Conservation (phyloP, 2,888 invertebrate genomes). For the Hyposoter didymator region DNA sequence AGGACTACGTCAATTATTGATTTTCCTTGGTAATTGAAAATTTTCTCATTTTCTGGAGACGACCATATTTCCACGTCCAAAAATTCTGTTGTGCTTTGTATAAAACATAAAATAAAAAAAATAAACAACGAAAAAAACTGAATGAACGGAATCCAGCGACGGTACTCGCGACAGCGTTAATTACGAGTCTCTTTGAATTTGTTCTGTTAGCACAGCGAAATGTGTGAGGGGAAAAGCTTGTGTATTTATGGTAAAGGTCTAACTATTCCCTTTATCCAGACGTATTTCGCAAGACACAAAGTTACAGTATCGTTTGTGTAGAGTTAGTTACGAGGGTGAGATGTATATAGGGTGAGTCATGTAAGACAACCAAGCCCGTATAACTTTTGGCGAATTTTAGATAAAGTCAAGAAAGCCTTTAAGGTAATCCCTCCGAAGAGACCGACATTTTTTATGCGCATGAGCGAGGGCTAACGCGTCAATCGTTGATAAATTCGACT, state of each 20-base stretch:
- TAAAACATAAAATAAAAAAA: not conserved
- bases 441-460: not conserved
- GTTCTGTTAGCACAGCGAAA: not conserved
- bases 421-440: not conserved
- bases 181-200: constrained; percentile 28
- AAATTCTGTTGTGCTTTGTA: not conserved
- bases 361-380: not conserved
- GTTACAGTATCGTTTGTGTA: constrained; percentile 39
- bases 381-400: not conserved
- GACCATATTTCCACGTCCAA: not conserved
- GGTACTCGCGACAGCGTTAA: constrained; percentile 9
- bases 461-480: not conserved
- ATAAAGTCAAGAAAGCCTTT: not conserved
- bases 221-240: constrained; percentile 12
- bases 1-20: not conserved
- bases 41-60: not conserved
- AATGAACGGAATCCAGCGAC: constrained; percentile 3
- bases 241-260: constrained; percentile 27
- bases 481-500: not conserved
- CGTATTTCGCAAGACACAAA: constrained; percentile 39
- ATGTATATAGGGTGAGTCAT: constrained; percentile 8
- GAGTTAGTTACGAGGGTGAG: constrained; percentile 42
- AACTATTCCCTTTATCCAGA: constrained; percentile 20
- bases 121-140: not conserved
- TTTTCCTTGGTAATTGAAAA: not conserved